Base-by-base conservation (phyloP, 2,797 vertebrate species). In the Numenius phaeopus region DNA sequence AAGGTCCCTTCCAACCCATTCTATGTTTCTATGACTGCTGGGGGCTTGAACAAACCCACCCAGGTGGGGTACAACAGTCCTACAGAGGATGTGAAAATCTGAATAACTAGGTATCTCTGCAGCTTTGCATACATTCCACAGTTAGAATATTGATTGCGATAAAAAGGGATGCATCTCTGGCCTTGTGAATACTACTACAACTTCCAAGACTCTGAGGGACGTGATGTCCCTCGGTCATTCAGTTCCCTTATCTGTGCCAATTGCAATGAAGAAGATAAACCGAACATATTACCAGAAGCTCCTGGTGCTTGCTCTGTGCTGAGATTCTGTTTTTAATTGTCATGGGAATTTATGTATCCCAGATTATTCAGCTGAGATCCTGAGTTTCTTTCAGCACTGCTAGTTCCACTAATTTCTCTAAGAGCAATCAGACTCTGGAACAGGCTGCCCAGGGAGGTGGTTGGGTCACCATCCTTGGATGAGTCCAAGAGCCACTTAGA, bases 81-180 rank as follows among this genome's bases (percentile, higher is more conserved):
- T 4, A 0, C 1, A 7, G 57, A 55, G 34, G 19, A 20, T 26
- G 47, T 7, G 58, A 19, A 18, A 22, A 24, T 54, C 27, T 11
- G 21, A 24, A 5, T 22, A 50, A 10, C 40, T 16, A 11, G 5
- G 3, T 32, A 5, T 26, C 13, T 67, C 42, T 65, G 44, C 61
- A 62, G 54, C 46, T 84, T 46, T 52, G 34, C 10, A 1, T 40
- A 2, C 0, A 1, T 50, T 59, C 17, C 13, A 14, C 17, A 58
- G 42, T 22, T 62, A 1, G 1, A 14, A 4, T 3, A 50, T 12
- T 11, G 47, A 14, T 62, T 66, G 1, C 13, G 10, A 0, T 10
- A 37, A 40, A 6, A 7, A 46, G 58, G 34, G 32, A 11, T 62
- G 13, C 7, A 5, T 34, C 39, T 58, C 47, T 72, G 61, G 5